Evolutionary conservation across 2,888 invertebrate species (phyloP).

Genomic region (Cremastinae sp.): DNA sequence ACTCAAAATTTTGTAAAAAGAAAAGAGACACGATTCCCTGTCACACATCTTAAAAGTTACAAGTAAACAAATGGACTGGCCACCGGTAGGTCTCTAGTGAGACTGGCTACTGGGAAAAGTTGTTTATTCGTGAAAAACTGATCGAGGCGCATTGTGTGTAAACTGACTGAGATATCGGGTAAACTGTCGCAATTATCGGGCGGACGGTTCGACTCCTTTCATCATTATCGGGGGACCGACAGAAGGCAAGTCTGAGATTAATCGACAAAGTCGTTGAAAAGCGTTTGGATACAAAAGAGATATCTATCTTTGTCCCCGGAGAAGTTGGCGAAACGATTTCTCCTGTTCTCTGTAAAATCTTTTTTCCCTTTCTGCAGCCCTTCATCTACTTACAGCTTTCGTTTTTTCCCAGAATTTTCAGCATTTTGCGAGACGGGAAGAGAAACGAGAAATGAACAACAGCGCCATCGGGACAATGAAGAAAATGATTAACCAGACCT

Average conservation of each 20-base stretch:
- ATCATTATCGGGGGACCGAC: constrained; percentile 28
- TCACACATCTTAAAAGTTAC: background rate
- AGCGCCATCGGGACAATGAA: constrained; percentile 23
- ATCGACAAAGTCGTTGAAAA: constrained; percentile 40
- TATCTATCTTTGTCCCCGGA: constrained; percentile 48
- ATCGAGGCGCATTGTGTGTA: constrained; percentile 18
- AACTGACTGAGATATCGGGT: constrained; percentile 41
- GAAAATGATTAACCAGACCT: constrained; percentile 37
- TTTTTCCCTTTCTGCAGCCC: background rate
- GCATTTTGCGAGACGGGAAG: background rate
- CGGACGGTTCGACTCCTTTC: constrained; percentile 37
- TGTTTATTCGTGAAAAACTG: constrained; percentile 4
- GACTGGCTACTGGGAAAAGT: background rate
- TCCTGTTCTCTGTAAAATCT: constrained; percentile 23
- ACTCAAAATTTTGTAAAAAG: too few species aligned
- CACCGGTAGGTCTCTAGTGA: too few species aligned
- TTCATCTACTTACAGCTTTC: background rate
- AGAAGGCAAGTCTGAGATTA: constrained; percentile 33
- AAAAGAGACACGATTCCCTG: background rate
- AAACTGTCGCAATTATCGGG: constrained; percentile 56
- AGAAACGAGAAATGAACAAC: constrained; percentile 23
- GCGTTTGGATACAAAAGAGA: constrained; percentile 38
- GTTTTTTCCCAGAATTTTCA: constrained; percentile 9
- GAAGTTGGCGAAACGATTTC: constrained; percentile 52
- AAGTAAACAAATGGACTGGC: background rate